A percentile compares a stretch with the other conserved stretches of the same genome.
Conservation (phyloP, 1,140 invertebrate genomes). For the Laupala kohalensis region DNA sequence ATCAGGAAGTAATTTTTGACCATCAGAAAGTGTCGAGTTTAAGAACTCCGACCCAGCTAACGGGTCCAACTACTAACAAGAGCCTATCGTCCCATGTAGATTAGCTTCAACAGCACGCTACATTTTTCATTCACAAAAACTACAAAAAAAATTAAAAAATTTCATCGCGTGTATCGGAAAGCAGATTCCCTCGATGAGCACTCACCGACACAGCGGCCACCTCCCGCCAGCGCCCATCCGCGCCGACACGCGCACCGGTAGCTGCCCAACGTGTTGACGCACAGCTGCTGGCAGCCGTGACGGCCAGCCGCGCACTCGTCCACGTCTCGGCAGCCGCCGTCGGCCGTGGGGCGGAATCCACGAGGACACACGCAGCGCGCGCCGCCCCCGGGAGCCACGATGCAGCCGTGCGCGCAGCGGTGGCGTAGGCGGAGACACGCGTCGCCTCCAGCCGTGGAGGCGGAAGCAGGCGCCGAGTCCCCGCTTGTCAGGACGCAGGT, state of each 20-base stretch:
- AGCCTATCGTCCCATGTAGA: too few species aligned
- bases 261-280: slow-evolving; percentile 68
- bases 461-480: slow-evolving; percentile 38
- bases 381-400: slow-evolving; percentile 29
- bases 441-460: slow-evolving; percentile 32
- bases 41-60: too few species aligned
- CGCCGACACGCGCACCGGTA: slow-evolving; percentile 69
- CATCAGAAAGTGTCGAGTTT: too few species aligned
- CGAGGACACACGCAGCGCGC: slow-evolving; percentile 19
- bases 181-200: too few species aligned
- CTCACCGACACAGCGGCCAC: slow-evolving; percentile 45
- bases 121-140: too few species aligned
- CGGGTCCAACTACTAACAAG: too few species aligned
- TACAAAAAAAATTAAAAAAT: too few species aligned
- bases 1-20: too few species aligned
- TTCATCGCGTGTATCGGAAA: too few species aligned
- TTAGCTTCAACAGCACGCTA: too few species aligned
- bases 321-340: slow-evolving; percentile 33
- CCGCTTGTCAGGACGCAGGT: slow-evolving; percentile 24
- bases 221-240: slow-evolving; percentile 46
- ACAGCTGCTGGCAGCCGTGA: slow-evolving; percentile 40
- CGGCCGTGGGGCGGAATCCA: slow-evolving; percentile 29
- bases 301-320: slow-evolving; percentile 33
- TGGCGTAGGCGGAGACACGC: slow-evolving; percentile 40
- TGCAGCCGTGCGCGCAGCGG: slow-evolving; percentile 34